Base-by-base conservation (phyloP, 1,140 invertebrate genomes). In the Trichogramma pretiosum region DNA sequence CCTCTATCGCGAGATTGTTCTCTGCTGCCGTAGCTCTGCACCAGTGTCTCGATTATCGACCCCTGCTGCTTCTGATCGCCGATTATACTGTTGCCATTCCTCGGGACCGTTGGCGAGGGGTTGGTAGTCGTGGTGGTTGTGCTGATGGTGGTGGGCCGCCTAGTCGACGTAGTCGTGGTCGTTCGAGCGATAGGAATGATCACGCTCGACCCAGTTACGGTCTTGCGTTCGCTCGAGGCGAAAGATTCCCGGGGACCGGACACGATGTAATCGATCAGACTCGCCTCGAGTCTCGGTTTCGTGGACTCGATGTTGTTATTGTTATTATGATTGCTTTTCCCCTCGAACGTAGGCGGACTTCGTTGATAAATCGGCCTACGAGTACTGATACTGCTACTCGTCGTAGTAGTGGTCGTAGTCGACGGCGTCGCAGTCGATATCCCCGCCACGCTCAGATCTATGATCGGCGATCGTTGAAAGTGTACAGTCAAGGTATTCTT, bases 211-310 rank as follows among this genome's bases (percentile, higher is more conserved):
- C n/a, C 26, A 13, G 26, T 28, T 4, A 14, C 5, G 10, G 32
- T 7, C 5, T 14, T 14, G 32, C 5, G 11, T 14, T 34, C 32
- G 11, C 16, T 18, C 39, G 17, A 11, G 23, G 9, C 14, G 24
- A 40, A 21, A n/a, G 23, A 16, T 2, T 56, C 51, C 14, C 57
- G 48, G 16, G 28, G 35, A 22, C 55, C 42, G 26, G 58, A 58
- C 4, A 62, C 53, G 22, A 62, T 58, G 42, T 60, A 62, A 54
- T 62, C 46, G 18, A 57, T 45, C 17, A 62, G n/a, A 52, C 37
- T 55, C 1, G 56, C 48, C 21, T 48, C 28, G 22, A n/a, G 24
- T 8, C 28, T 21, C n/a, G 21, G 11, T 5, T 37, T 41, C 5
- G 53, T 44, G 14, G 52, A 22, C 42, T 48, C 50, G 8, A 34